phyloP scores from a whole-genome alignment of 2,888 invertebrate species.

The Drosophila tripunctata region DNA sequence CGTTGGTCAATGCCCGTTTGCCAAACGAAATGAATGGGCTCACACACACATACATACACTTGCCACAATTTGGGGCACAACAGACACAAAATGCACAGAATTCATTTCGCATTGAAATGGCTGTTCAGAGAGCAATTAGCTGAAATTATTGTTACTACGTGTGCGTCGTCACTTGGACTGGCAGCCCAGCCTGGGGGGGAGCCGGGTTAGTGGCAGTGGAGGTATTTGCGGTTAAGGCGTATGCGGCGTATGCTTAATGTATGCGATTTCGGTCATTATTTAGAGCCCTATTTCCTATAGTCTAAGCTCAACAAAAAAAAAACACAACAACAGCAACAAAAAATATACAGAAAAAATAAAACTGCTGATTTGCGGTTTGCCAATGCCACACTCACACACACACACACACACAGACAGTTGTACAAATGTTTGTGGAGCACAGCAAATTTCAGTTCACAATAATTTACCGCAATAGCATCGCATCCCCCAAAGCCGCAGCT shows the following conservation, averaged over 20 bases:
- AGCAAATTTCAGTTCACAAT: constrained; percentile 44
- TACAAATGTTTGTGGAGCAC: neutral
- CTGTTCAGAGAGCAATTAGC: constrained; percentile 81
- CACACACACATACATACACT: too few species aligned
- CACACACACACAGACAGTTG: constrained; percentile 5
- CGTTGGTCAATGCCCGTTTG: constrained; percentile 12
- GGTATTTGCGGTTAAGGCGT: constrained; percentile 7
- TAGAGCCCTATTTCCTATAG: constrained; percentile 29
- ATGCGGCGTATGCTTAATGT: constrained; percentile 68
- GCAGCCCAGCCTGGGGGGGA: constrained; percentile 1
- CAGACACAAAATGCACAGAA: constrained; percentile 53
- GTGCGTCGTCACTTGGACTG: constrained; percentile 73
- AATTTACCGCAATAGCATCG: constrained; percentile 54
- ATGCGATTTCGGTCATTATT: constrained; percentile 60
- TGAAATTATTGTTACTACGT: constrained; percentile 81
- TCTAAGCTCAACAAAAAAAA: constrained; percentile 35
- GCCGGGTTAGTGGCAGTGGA: neutral
- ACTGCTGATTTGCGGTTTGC: constrained; percentile 75
- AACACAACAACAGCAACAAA: too few species aligned
- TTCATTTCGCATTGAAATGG: constrained; percentile 81
- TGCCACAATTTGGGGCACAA: constrained; percentile 15
- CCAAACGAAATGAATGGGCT: constrained; percentile 53
- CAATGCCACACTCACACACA: constrained; percentile 34
- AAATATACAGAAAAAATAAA: constrained; percentile 41
- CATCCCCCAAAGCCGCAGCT: constrained; percentile 24